Evolutionary conservation across 2,888 invertebrate species (phyloP).

Genomic region (Eretmocerus hayati): DNA sequence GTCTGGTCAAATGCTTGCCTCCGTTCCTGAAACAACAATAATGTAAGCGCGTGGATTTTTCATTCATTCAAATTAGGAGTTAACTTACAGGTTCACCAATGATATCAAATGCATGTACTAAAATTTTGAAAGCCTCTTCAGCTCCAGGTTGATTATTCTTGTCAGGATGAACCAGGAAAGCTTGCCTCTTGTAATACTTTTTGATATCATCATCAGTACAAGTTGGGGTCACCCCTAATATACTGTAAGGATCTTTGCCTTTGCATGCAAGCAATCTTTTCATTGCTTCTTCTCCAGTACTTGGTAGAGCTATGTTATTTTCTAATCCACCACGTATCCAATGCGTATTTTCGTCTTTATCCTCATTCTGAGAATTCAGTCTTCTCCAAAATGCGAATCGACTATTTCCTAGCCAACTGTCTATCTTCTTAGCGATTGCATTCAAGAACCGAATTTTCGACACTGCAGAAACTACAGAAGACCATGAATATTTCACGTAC

Average conservation of each 20-base stretch:
- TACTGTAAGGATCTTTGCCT: conserved; percentile 93
- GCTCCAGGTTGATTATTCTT: conserved; percentile 93
- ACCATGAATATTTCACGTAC: conserved; percentile 41
- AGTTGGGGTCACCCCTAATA: conserved; percentile 78
- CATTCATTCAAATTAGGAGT: neutral
- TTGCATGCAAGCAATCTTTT: conserved; percentile 85
- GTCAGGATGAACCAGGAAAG: conserved; percentile 91
- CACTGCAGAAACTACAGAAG: conserved; percentile 35
- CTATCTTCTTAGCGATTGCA: conserved; percentile 46
- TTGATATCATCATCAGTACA: conserved; percentile 92
- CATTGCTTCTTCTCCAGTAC: conserved; percentile 92
- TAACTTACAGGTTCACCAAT: conserved; percentile 77
- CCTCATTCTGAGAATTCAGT: conserved; percentile 46
- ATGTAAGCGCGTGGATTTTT: no score
- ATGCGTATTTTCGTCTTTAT: conserved; percentile 44
- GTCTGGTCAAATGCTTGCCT: conserved; percentile 68
- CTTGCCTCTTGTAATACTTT: conserved; percentile 88
- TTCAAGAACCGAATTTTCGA: conserved; percentile 41
- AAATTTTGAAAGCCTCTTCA: conserved; percentile 92
- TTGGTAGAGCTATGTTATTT: conserved; percentile 73
- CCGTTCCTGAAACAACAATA: conserved; percentile 54
- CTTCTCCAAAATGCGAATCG: conserved; percentile 56
- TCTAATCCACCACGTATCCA: conserved; percentile 55
- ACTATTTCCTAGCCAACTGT: conserved; percentile 55
- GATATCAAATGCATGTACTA: conserved; percentile 91